These are phyloP conservation scores for Drosophila pandora DNA, from an alignment of 1,140 invertebrate genomes.

Conservation along the genomic window DNA sequence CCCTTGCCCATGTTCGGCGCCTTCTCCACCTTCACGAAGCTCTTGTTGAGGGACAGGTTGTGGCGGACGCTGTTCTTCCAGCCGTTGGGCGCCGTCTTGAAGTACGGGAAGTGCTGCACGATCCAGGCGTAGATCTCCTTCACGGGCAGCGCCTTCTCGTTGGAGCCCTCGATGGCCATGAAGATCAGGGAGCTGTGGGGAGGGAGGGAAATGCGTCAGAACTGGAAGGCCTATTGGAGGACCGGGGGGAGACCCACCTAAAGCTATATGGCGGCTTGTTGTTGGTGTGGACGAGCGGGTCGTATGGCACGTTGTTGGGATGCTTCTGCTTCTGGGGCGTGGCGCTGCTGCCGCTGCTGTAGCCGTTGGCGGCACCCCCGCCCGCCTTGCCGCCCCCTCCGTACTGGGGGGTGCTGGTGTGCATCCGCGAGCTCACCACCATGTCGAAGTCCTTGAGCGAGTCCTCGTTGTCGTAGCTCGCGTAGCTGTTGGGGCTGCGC, in stretches of 20 bases:
- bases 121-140: slow-evolving; percentile 99
- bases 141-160: slow-evolving; percentile 94
- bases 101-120: slow-evolving; percentile 97
- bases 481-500: slow-evolving; percentile 75
- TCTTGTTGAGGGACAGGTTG: slow-evolving; percentile 98
- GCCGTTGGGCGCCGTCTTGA: slow-evolving; percentile 96
- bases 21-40: slow-evolving; percentile 98
- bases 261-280: slow-evolving; percentile 96
- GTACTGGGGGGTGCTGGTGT: slow-evolving; percentile 72
- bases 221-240: slow-evolving; percentile 63
- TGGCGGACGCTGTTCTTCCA: slow-evolving; percentile 99
- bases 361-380: slow-evolving; percentile 26
- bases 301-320: slow-evolving; percentile 89
- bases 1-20: slow-evolving; percentile 96
- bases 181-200: slow-evolving; percentile 94
- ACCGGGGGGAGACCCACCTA: slow-evolving; percentile 83
- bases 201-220: no score
- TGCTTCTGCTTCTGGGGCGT: slow-evolving; percentile 86
- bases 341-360: slow-evolving; percentile 22
- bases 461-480: slow-evolving; percentile 81
- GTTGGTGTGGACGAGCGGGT: slow-evolving; percentile 91
- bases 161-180: slow-evolving; percentile 97
- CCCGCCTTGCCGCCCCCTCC: slow-evolving; percentile 10
- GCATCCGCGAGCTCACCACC: slow-evolving; percentile 46
- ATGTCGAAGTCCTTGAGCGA: slow-evolving; percentile 80